Evolutionary conservation across 2,888 invertebrate species (phyloP), one percentile per base, ranked within the genome.

Genomic region (Yponomeuta cagnagella): DNA sequence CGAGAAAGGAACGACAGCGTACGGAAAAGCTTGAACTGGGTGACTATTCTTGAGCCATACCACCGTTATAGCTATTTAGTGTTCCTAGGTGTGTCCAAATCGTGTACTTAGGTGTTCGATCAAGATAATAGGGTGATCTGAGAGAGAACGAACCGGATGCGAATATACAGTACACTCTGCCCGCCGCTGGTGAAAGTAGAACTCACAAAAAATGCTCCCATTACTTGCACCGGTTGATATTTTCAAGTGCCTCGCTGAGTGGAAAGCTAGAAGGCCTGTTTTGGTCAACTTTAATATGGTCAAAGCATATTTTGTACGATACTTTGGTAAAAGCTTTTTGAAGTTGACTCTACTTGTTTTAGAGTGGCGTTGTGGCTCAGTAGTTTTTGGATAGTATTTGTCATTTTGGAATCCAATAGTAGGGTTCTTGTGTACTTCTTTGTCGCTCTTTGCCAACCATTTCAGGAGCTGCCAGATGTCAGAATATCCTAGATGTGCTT

Each of bases 121-220:
- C 80, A 80, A 80, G 80, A 85, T 84, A 86, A 82, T 81, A 78
- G 80, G 80, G 75, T 77, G 79, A 84, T 83, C 80, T 83, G 79
- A 81, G 85, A 88, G 87, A 88, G 86, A 82, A 78, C 79, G 82
- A 90, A 86, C 91, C 91, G 91, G 91, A 91, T 88, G 83, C 87
- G 82, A 87, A 58, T 58, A 58, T 58, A 58, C 52, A 58, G 52
- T 58, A 58, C 52, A 15, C 81, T 82, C 85, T 83, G 86, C 88
- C 87, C 88, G 88, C 84, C 86, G 82, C 77, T 75, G 90, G 91
- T 90, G 91, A 92, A 92, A 92, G 91, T 92, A 90, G 89, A 84
- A 82, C 84, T 86, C 84, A 91, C 90, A 91, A 92, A 92, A 92
- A 92, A 91, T 90, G 91, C 88, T 90, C 91, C 86, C 89, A 90